Percentiles rank a stretch among this genome's conserved stretches.
These are phyloP conservation scores for Barnardius zonarius DNA, from an alignment of 2,113 vertebrate species.

Conservation along the genomic window DNA sequence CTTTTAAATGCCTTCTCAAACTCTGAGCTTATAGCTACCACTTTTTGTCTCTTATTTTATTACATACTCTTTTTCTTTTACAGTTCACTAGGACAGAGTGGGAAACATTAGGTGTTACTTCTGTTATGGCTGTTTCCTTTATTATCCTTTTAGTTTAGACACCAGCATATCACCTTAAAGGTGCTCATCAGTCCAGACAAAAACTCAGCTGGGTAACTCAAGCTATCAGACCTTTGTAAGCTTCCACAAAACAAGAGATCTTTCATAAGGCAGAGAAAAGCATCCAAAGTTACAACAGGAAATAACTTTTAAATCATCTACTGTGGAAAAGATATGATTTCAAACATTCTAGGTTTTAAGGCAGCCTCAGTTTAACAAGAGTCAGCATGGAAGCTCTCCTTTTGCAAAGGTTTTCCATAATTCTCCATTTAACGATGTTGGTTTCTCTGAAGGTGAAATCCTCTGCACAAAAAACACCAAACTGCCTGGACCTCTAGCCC, in stretches of 20 bases:
- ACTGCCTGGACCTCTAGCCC: fast-evolving
- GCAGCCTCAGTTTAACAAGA: not conserved
- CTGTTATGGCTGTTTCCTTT: not conserved
- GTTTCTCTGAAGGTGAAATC: not conserved
- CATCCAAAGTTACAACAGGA: not conserved
- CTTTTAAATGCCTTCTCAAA: not conserved
- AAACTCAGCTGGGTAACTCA: not conserved
- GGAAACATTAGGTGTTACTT: not conserved
- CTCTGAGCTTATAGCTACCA: not conserved
- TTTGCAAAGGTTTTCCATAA: not conserved
- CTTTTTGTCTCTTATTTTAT: not conserved
- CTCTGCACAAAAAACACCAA: not conserved
- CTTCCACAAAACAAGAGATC: not conserved
- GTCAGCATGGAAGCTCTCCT: not conserved
- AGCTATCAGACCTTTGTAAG: not conserved
- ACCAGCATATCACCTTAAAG: not conserved
- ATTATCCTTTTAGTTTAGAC: not conserved
- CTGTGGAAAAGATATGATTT: not conserved
- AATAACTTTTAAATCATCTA: not conserved
- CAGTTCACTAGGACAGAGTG: not conserved
- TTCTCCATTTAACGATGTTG: not conserved
- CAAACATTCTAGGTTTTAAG: not conserved
- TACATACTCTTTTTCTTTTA: not conserved
- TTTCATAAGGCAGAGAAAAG: not conserved
- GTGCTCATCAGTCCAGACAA: not conserved